These are phyloP conservation scores for Speoplatyrhinus poulsoni DNA, from an alignment of 2,113 vertebrate species.

Conservation along the genomic window DNA sequence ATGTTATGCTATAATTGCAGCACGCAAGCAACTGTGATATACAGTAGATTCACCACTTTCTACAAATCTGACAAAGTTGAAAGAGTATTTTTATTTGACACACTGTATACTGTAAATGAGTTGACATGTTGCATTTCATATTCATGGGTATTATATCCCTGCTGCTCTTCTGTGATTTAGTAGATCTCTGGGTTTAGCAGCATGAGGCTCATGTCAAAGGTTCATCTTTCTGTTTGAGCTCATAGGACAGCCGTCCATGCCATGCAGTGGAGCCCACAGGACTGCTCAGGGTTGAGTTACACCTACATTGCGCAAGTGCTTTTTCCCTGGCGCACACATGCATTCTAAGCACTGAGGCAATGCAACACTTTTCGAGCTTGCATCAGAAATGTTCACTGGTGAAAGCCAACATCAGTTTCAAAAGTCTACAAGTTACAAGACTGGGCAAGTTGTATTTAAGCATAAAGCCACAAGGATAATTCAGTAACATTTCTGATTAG, in stretches of 20 bases:
- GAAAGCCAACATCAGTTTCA: background rate
- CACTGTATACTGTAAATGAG: background rate
- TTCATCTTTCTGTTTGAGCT: conserved; percentile 57
- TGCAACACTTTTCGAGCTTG: conserved; percentile 20
- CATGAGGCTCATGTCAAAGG: conserved; percentile 27
- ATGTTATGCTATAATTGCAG: no score
- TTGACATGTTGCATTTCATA: background rate
- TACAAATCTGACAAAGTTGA: background rate
- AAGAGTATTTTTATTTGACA: no score
- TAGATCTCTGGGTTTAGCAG: conserved; percentile 32
- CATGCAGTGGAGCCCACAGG: conserved; percentile 32
- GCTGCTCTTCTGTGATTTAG: background rate
- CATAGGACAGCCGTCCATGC: conserved; percentile 59
- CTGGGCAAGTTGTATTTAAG: background rate
- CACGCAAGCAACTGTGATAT: no score
- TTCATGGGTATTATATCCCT: background rate
- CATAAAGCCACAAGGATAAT: no score
- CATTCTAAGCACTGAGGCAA: background rate
- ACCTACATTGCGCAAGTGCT: conserved; percentile 48
- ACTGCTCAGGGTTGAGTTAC: conserved; percentile 51
- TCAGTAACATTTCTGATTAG: no score
- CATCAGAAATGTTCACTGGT: conserved; percentile 29
- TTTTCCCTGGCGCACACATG: conserved; percentile 27
- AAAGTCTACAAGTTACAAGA: background rate
- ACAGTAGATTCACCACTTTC: background rate